Evolutionary conservation across 2,888 invertebrate genomes (phyloP), one percentile per base, ranked within the genome.

Genomic region (Drosophila pegasa): DNA sequence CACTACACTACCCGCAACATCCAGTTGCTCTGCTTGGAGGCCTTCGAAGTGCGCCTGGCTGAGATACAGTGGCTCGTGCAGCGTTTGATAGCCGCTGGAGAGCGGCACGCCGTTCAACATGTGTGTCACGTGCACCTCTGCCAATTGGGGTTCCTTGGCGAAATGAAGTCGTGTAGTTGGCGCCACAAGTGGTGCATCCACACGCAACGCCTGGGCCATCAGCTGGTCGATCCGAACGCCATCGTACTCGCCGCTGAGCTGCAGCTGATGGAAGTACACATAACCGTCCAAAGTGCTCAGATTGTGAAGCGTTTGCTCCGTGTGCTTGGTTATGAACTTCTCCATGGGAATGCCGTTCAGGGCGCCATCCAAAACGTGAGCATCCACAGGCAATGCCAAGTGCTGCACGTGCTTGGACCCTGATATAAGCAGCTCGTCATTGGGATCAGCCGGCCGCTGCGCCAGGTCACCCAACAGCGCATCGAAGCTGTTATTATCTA

Each of bases 381-480:
- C 72, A 63, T 93, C 91, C 7, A 91, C 85, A 3, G 89, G 84
- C 48, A 93, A 88, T 8, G 77, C 78, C 0, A 94, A 85, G 0
- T 92, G 88, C 20, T 90, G 78, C 63, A 95, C 94, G 0, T 78
- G 87, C 89, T 95, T 95, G 0, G 76, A 68, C 0, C 93, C 93
- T 5, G 88, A 90, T 59, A 95, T 93, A 0, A 91, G 80, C 9
- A 88, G 57, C 33, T 89, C 76, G 8, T 91, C 65, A 1, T 92
- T 92, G 2, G 87, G 70, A 37, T 91, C 65, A 3, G 91, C 90
- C 6, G 92, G 88, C 55, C 91, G 92, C 61, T 93, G 93, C 4
- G 94, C 86, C 5, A 94, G 78, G 84, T 94, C 93, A 0, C 90
- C 85, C 0, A 95, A 86, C 16, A 91, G 40, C 5, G 83, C 59